These are phyloP conservation scores for Cynodonichthys magdalenae DNA, from an alignment of 2,797 vertebrate species.

Conservation along the genomic window DNA sequence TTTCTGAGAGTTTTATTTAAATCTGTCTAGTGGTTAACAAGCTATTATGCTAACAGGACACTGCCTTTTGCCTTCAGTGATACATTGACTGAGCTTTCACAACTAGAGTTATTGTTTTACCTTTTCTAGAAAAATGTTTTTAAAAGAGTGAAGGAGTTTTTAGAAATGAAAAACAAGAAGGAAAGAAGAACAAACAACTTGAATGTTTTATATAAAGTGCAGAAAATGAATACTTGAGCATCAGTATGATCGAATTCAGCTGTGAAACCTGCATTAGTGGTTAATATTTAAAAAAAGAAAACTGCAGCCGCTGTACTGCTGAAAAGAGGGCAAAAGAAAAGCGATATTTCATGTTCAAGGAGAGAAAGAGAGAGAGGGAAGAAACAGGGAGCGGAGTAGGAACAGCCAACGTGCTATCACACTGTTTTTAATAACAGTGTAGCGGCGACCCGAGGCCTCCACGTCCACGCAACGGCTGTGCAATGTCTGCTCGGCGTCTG, in stretches of 20 bases:
- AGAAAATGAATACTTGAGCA: constrained; percentile 16
- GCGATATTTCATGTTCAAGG: constrained; percentile 55
- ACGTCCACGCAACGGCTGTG: constrained; percentile 87
- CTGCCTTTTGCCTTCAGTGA: too few species aligned
- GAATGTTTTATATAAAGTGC: background rate
- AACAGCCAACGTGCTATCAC: constrained; percentile 86
- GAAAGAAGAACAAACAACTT: constrained; percentile 2
- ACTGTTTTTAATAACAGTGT: constrained; percentile 84
- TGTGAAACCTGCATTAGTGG: constrained; percentile 55
- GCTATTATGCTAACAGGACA: too few species aligned
- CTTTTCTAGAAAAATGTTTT: background rate
- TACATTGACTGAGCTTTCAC: too few species aligned
- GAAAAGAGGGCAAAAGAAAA: constrained; percentile 64
- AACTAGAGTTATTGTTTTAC: too few species aligned
- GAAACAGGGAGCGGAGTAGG: constrained; percentile 63
- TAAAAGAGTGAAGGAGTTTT: constrained; percentile 1
- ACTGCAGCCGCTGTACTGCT: constrained; percentile 29
- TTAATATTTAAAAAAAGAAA: constrained; percentile 49
- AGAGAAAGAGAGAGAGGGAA: constrained; percentile 67
- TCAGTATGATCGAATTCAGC: constrained; percentile 39
- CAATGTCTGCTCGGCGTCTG: constrained; percentile 83
- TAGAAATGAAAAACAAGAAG: background rate
- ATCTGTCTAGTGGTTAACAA: too few species aligned
- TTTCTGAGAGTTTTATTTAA: too few species aligned
- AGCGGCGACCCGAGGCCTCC: constrained; percentile 81